These are phyloP conservation scores for Dromococcyx pavoninus DNA, from an alignment of 2,797 vertebrate species.

Conservation along the genomic window DNA sequence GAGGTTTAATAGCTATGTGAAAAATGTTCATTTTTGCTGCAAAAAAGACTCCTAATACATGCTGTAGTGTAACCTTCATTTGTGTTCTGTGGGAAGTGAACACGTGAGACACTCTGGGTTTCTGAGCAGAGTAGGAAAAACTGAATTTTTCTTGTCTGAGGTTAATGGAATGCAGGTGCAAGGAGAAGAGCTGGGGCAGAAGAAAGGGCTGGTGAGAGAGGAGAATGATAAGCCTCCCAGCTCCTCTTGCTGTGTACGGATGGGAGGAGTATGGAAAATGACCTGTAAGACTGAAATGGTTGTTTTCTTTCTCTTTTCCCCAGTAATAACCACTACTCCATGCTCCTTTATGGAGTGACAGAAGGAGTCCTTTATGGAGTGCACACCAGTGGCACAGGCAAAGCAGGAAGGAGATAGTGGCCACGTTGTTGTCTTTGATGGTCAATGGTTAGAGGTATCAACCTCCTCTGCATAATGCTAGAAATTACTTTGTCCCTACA, in stretches of 20 bases:
- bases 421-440: neutral
- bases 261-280: neutral
- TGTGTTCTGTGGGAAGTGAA: neutral
- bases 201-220: neutral
- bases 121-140: neutral
- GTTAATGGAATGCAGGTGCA: neutral
- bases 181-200: neutral
- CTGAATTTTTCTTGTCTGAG: neutral
- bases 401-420: neutral
- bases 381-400: neutral
- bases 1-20: neutral
- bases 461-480: neutral
- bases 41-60: neutral
- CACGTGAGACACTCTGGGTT: neutral
- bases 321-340: rapidly evolving
- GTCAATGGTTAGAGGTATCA: neutral
- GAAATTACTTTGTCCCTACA: neutral
- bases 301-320: neutral
- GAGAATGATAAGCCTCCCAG: neutral
- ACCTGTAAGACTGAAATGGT: rapidly evolving
- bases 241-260: neutral
- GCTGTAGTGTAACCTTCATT: neutral
- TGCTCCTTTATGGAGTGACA: neutral
- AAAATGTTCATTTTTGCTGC: neutral
- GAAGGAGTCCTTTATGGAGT: neutral